Evolutionary conservation across 2,888 invertebrate species (phyloP).

Genomic region (Perdita meconis): DNA sequence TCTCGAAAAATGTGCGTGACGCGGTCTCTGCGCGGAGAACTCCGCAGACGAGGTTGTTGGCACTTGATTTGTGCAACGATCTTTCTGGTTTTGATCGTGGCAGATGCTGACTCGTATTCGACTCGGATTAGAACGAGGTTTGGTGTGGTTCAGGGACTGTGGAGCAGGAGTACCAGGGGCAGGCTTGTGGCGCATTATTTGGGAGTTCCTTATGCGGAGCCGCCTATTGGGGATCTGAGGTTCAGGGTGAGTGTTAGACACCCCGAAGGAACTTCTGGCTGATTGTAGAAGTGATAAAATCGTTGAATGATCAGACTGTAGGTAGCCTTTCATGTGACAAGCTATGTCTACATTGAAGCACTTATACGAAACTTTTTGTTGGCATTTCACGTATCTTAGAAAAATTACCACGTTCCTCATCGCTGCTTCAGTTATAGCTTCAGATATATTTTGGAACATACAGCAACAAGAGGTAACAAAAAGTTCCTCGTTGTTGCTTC

Average conservation of each 20-base stretch:
- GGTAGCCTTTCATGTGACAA: too few relatives aligned
- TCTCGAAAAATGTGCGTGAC: neutral
- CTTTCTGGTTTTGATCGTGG: neutral
- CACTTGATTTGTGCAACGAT: neutral
- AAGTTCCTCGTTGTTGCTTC: too few relatives aligned
- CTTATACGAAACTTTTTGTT: too few relatives aligned
- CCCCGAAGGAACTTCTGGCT: neutral
- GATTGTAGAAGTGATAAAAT: neutral
- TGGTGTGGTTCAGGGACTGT: conserved; percentile 74
- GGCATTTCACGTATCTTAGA: too few relatives aligned
- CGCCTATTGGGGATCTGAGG: conserved; percentile 75
- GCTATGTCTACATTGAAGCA: too few relatives aligned
- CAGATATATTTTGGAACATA: too few relatives aligned
- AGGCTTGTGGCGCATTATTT: conserved; percentile 72
- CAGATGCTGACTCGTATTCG: neutral
- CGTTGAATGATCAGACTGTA: too few relatives aligned
- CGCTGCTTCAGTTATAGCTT: too few relatives aligned
- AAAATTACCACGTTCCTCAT: too few relatives aligned
- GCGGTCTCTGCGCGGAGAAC: neutral
- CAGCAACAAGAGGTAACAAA: too few relatives aligned
- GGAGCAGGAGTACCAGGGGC: conserved; percentile 65
- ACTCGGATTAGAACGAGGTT: conserved; percentile 69
- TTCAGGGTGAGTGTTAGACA: conserved; percentile 73
- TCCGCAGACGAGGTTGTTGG: neutral
- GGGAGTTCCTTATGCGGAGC: conserved; percentile 79